Evolutionary conservation across 2,888 invertebrate species (phyloP), one percentile per base, ranked within the genome.

Genomic region (Phalera bucephala): DNA sequence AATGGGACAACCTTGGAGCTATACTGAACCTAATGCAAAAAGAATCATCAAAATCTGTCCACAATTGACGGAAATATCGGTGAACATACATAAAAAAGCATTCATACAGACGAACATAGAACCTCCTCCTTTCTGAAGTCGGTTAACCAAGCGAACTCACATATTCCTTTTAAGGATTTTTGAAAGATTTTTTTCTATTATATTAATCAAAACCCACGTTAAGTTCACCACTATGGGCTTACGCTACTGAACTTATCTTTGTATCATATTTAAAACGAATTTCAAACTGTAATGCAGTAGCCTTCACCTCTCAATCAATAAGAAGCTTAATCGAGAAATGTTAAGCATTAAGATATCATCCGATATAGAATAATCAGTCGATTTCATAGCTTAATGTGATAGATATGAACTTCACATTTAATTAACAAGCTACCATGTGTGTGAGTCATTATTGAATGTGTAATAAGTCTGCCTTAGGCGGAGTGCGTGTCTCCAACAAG

Each of bases 401-500:
- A 25, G 9, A 12, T 1, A 7, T 25, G 12, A 1, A 25, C 7
- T 25, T 2, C 1, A 6, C 6, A 25, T 25, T 25, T 2, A 6
- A 8, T 2, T 2, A 6, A 6, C 12, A 12, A 2, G 6, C 12
- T 12, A 8, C 1, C 8, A 7, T 2, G 2, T 8, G 8, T 3
- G 2, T 25, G 7, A 25, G 2, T 25, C 7, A 25, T 25, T 13
- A 12, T 25, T 25, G 11, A 5, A 25, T 6, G 12, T 12, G 11
- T 8, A 7, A 11, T 11, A 25, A 12, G 11, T 1, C 1, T 21
- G 8, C 8, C 21, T 7, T 8, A 15, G 26, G 6, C 13, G 9
- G 17, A 12, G 2, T n/a, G n/a, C 10, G 8, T 52, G 41, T 47
- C 44, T 36, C 45, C 40, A 33, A 43, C 20, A n/a, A 13, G 20